Evolutionary conservation across 2,888 invertebrate genomes (phyloP).

Genomic region (Rhopalosiphum nymphaeae): DNA sequence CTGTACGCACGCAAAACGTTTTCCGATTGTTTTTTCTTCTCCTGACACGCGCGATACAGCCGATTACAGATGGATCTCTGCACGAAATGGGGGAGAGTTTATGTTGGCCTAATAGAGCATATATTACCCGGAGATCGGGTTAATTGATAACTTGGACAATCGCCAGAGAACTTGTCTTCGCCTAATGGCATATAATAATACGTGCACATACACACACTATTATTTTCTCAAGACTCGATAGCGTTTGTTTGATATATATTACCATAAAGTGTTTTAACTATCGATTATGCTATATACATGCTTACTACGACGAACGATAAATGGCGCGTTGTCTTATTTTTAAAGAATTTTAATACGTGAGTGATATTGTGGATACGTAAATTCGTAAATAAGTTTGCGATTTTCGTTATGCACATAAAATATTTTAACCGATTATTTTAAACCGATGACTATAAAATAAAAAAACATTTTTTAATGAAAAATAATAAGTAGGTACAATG

Average conservation of each 20-base stretch:
- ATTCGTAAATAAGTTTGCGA: background rate
- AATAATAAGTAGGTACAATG: background rate
- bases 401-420: background rate
- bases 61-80: background rate
- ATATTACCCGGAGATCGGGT: constrained; percentile 21
- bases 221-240: constrained; percentile 14
- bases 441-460: background rate
- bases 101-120: background rate
- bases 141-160: constrained; percentile 27
- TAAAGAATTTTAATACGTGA: background rate
- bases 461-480: background rate
- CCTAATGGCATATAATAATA: background rate
- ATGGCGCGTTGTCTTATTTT: background rate
- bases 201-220: background rate
- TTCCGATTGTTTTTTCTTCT: constrained; percentile 15
- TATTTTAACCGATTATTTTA: background rate
- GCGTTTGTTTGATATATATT: background rate
- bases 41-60: background rate
- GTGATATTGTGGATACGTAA: background rate
- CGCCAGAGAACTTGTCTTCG: constrained; percentile 17
- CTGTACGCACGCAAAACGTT: background rate
- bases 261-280: background rate
- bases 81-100: background rate
- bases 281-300: background rate
- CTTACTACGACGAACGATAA: background rate